Conservation (phyloP, 1,140 invertebrate genomes). For the Condylostylus longicornis region DNA sequence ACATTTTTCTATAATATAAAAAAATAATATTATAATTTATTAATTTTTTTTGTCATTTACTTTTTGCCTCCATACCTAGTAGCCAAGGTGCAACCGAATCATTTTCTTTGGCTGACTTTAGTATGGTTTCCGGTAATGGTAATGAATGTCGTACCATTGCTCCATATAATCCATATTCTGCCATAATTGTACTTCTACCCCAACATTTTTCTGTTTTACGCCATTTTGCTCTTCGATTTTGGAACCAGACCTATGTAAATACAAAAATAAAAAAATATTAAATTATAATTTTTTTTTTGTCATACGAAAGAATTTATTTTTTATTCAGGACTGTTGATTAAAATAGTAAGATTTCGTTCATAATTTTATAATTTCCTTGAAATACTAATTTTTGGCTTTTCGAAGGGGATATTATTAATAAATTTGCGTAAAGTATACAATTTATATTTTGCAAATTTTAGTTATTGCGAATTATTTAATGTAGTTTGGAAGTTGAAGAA, state of each 20-base stretch:
- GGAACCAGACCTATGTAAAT: constrained; percentile 28
- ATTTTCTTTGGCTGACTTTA: constrained; percentile 90
- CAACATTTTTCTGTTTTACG: constrained; percentile 98
- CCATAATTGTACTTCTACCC: constrained; percentile 99
- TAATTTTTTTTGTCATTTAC: no score
- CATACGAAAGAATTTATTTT: no score
- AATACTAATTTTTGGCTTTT: no score
- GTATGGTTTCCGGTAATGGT: constrained; percentile 91
- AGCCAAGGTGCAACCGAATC: constrained; percentile 97
- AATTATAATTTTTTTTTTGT: not conserved
- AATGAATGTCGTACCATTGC: constrained; percentile 98
- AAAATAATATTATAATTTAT: not conserved
- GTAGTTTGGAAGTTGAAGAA: no score
- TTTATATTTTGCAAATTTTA: no score
- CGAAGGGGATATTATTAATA: no score
- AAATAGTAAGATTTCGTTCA: no score
- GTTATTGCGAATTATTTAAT: no score
- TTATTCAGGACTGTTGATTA: no score
- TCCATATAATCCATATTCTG: constrained; percentile 97
- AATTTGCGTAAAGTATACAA: no score
- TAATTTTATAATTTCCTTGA: no score
- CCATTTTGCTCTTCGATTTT: constrained; percentile 96
- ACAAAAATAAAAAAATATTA: not conserved
- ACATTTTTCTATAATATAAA: not conserved
- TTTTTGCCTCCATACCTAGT: constrained; percentile 58